A percentile compares a stretch with the other conserved stretches of the same genome.
Conservation (phyloP, 2,797 vertebrate genomes). For the Takifugu ocellatus region DNA sequence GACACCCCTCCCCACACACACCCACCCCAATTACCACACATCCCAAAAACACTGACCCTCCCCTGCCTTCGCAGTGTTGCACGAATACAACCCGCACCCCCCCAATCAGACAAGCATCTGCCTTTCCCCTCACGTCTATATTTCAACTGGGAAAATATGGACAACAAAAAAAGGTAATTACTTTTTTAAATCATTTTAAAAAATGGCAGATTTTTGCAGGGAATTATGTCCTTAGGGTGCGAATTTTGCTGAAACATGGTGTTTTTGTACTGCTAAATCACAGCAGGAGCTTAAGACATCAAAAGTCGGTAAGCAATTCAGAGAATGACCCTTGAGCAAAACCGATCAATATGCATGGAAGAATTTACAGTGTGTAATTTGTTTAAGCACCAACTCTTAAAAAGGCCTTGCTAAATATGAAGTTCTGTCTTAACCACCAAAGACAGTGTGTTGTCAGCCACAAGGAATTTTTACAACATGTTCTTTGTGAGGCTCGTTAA, state of each 20-base stretch:
- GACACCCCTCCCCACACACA: constrained; percentile 32
- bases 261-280: constrained; percentile 3
- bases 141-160: no score
- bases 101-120: neutral
- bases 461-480: constrained; percentile 39
- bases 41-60: constrained; percentile 26
- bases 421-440: constrained; percentile 45
- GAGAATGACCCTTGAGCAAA: constrained; percentile 21
- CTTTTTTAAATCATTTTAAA: no score
- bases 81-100: constrained; percentile 17
- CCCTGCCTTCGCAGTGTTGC: constrained; percentile 21
- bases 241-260: constrained; percentile 20
- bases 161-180: no score
- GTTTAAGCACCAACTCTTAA: constrained; percentile 12
- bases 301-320: constrained; percentile 22
- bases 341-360: constrained; percentile 11
- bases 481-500: constrained; percentile 36
- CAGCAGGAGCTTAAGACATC: constrained; percentile 32
- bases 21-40: no score
- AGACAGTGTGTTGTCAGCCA: constrained; percentile 47
- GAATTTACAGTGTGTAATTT: neutral
- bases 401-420: constrained; percentile 37
- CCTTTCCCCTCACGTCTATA: no score
- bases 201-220: no score
- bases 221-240: constrained; percentile 5